phyloP scores from a whole-genome alignment of 2,888 invertebrate species.

The Conchocele bisecta region DNA sequence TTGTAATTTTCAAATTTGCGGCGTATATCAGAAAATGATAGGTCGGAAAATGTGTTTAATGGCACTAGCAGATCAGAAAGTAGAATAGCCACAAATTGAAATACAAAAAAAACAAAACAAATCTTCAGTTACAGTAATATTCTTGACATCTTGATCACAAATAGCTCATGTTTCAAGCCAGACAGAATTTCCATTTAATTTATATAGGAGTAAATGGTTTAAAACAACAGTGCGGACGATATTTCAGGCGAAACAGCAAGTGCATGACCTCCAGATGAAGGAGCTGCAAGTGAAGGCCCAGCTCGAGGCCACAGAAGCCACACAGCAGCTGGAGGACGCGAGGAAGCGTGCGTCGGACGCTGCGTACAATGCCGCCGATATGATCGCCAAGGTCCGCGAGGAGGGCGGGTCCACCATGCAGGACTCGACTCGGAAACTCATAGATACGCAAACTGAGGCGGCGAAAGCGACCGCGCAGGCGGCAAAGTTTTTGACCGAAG shows the following conservation, averaged over 20 bases:
- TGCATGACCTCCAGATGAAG: conserved; percentile 72
- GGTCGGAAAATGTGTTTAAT: too few species aligned
- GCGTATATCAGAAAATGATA: too few species aligned
- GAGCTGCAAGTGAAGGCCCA: conserved; percentile 72
- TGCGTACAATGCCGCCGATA: conserved; percentile 61
- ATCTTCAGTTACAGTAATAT: too few species aligned
- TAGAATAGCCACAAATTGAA: too few species aligned
- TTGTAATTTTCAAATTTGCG: background rate
- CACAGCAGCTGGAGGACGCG: conserved; percentile 70
- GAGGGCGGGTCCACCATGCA: conserved; percentile 61
- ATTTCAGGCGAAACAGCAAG: conserved; percentile 75
- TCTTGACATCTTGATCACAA: too few species aligned
- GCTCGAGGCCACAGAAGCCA: conserved; percentile 71
- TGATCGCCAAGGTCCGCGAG: conserved; percentile 57
- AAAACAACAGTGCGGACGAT: background rate
- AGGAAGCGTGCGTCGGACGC: conserved; percentile 62
- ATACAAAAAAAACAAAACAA: too few species aligned
- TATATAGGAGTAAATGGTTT: background rate
- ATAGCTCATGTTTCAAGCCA: background rate
- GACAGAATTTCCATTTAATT: background rate
- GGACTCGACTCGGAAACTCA: conserved; percentile 60
- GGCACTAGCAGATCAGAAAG: too few species aligned
- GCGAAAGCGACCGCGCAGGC: conserved; percentile 74
- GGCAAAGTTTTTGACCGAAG: conserved; percentile 66
- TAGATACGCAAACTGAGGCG: conserved; percentile 67